A percentile compares a stretch with the other conserved stretches of the same genome.
phyloP scores from a whole-genome alignment of 2,113 vertebrate species.

The Podiceps cristatus region DNA sequence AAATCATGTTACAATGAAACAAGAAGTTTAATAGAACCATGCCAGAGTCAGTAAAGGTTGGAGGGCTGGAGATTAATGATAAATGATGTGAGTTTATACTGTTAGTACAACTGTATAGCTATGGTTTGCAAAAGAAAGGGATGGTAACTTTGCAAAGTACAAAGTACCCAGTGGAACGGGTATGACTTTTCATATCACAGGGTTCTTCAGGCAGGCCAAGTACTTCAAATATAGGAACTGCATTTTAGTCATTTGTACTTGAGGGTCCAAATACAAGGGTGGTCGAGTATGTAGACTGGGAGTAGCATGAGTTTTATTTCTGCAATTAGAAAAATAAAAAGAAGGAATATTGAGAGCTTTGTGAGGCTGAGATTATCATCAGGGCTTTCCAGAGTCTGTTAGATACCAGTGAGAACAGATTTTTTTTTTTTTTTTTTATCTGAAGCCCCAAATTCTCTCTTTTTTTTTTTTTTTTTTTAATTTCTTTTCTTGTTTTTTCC shows the following conservation, averaged over 20 bases:
- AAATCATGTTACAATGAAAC: constrained; percentile 43
- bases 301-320: not conserved
- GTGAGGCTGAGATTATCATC: not conserved
- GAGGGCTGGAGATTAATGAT: constrained; percentile 22
- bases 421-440: not conserved
- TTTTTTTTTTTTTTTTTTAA: not conserved
- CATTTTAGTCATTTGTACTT: not conserved
- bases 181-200: not conserved
- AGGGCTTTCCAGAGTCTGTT: not conserved
- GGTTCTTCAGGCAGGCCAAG: not conserved
- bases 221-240: not conserved
- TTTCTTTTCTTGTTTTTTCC: not conserved
- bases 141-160: not conserved
- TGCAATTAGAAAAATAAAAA: not conserved
- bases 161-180: not conserved
- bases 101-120: not conserved
- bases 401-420: not conserved
- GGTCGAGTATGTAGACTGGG: not conserved
- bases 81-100: constrained; percentile 35
- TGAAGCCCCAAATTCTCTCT: not conserved
- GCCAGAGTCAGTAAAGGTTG: constrained; percentile 34
- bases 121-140: not conserved
- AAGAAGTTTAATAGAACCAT: constrained; percentile 53
- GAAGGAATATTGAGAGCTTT: not conserved
- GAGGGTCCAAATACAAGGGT: not conserved